Base-by-base conservation (phyloP, 2,113 vertebrate genomes). In the Paracanthobrama guichenoti region DNA sequence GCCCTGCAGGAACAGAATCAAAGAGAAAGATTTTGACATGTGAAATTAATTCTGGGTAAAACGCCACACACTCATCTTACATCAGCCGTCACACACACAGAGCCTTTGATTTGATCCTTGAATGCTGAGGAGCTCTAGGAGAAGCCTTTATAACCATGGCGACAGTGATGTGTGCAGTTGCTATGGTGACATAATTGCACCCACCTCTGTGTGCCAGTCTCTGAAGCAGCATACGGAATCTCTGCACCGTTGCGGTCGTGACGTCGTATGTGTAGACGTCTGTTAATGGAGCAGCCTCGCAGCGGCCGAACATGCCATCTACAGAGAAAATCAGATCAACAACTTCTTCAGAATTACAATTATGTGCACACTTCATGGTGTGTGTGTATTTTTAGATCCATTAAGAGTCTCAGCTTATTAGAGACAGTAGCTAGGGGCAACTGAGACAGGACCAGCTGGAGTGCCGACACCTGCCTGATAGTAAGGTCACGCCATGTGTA, bases 241-340 rank as follows among this genome's bases (percentile, higher is more conserved):
- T 96, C 85, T 96, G 96, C 82, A 96, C 94, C 39, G 91, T 93
- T 24, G 90, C 86, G 0, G 95, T 95, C 0, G 96, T 95, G 85
- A 97, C 94, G 26, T 98, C 96, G 10, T 97, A 97, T 88, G 91
- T 94, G 90, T 94, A 95, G 75, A 91, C 82, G 39, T 96, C 96
- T 90, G 88, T 83, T 84, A 90, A 90, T 0, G 96, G 96, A 53
- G 93, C 72, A 86, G 87, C 91, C 92, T 96, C 95, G 91, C 98
- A 99, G 90, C 93, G 96, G 91, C 97, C 97, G 71, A 99, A 97
- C 93, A 96, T 92, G 48, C 95, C 96, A 86, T 99, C 98, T 99
- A 94, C 64, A 88, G 82, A 53, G 79, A 28, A 28, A 82, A 26
- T 67, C 11, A 60, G 44, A 59, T 83, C 9, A 84, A 22, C 12